Percentiles rank a stretch among this genome's conserved stretches.
These are phyloP conservation scores for Chaenodraco wilsoni DNA, from an alignment of 2,797 vertebrate genomes.

Conservation along the genomic window DNA sequence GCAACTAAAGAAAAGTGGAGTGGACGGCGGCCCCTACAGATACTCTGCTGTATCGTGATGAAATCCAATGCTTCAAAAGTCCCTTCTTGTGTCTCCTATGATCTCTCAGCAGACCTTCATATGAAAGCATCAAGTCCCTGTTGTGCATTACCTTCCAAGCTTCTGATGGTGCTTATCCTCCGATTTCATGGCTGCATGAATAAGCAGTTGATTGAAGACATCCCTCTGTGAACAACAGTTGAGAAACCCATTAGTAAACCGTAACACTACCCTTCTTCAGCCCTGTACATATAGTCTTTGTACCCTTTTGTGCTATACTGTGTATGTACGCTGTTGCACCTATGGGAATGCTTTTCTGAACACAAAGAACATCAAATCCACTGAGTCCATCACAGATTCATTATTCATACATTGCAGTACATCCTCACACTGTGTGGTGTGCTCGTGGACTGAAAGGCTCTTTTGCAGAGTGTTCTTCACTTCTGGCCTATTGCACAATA, in stretches of 20 bases:
- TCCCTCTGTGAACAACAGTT: slow-evolving; percentile 87
- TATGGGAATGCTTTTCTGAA: slow-evolving; percentile 27
- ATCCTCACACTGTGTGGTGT: slow-evolving; percentile 7
- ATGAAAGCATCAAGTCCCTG: slow-evolving; percentile 14
- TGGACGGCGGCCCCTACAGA: slow-evolving; percentile 16
- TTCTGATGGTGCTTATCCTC: slow-evolving; percentile 84
- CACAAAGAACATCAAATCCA: slow-evolving; percentile 36
- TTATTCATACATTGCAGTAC: slow-evolving; percentile 64
- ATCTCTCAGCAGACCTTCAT: not conserved
- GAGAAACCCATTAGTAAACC: slow-evolving; percentile 47
- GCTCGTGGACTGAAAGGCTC: slow-evolving; percentile 25
- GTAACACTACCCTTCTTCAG: slow-evolving; percentile 31
- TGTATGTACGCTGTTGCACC: slow-evolving; percentile 34
- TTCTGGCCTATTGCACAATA: slow-evolving; percentile 40
- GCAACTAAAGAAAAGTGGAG: not conserved
- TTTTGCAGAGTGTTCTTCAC: slow-evolving; percentile 35
- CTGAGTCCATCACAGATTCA: slow-evolving; percentile 62
- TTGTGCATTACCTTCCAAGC: slow-evolving; percentile 87
- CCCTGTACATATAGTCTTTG: not conserved
- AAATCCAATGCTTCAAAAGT: slow-evolving; percentile 26
- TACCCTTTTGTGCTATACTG: slow-evolving; percentile 11
- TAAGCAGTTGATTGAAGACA: slow-evolving; percentile 91
- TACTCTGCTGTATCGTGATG: slow-evolving; percentile 18
- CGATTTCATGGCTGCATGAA: slow-evolving; percentile 91
- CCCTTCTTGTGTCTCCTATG: not conserved